phyloP scores from a whole-genome alignment of 2,888 invertebrate genomes.

The Scelioninae gen. 2 region DNA sequence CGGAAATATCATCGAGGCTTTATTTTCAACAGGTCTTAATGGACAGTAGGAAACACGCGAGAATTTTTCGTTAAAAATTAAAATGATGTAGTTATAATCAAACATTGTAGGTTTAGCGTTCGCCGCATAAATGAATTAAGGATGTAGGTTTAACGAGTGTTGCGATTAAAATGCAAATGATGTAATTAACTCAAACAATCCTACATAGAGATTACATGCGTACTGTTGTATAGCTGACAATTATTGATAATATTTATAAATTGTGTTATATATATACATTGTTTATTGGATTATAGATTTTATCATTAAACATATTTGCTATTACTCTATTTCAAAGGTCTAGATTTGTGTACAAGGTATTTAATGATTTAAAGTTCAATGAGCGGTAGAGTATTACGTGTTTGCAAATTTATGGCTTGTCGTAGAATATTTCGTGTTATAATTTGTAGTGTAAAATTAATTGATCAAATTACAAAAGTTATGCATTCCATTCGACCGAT shows the following conservation, averaged over 20 bases:
- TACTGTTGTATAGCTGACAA: slow-evolving; percentile 72
- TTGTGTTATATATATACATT: slow-evolving; percentile 73
- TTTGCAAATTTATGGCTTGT: neutral
- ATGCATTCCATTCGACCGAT: neutral
- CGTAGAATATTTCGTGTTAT: too few species aligned
- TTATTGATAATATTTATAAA: slow-evolving; percentile 68
- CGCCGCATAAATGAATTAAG: slow-evolving; percentile 18
- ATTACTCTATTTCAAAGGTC: neutral
- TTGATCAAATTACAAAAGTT: neutral
- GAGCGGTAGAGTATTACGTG: neutral
- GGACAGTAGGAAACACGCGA: slow-evolving; percentile 15
- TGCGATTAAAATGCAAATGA: slow-evolving; percentile 54
- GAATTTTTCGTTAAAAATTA: slow-evolving; percentile 34
- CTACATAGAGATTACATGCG: slow-evolving; percentile 67
- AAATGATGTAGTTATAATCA: slow-evolving; percentile 11
- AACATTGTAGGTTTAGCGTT: slow-evolving; percentile 31
- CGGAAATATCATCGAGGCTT: slow-evolving; percentile 48
- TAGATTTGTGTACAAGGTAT: slow-evolving; percentile 10
- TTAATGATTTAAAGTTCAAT: slow-evolving; percentile 6
- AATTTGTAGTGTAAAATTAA: too few species aligned
- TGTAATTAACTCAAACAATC: slow-evolving; percentile 60
- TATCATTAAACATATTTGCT: slow-evolving; percentile 15
- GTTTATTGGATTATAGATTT: slow-evolving; percentile 72
- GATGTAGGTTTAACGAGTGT: slow-evolving; percentile 46
- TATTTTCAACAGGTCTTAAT: slow-evolving; percentile 14